These are phyloP conservation scores for Drosophila kanapiae DNA, from an alignment of 1,140 invertebrate genomes.

Conservation along the genomic window DNA sequence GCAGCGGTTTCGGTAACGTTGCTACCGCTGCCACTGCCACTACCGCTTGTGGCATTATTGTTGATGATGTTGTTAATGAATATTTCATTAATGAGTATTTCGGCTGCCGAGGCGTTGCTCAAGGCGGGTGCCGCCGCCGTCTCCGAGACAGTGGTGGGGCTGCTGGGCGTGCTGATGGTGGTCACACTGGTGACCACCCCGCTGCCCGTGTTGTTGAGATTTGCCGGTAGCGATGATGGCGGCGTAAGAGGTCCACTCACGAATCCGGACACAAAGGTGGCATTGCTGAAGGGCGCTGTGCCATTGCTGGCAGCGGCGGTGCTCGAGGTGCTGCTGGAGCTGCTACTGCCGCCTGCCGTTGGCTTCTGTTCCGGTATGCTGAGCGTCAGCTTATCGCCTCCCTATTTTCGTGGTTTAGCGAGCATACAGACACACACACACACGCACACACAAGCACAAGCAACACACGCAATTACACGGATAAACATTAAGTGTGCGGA, in stretches of 20 bases:
- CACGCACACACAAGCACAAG: constrained; percentile 76
- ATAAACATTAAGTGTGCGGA: constrained; percentile 71
- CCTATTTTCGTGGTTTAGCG: constrained; percentile 85
- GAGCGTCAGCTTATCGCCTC: constrained; percentile 91
- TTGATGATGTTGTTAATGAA: constrained; percentile 85
- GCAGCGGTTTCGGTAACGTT: constrained; percentile 55
- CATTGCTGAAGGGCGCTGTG: constrained; percentile 66
- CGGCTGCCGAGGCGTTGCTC: constrained; percentile 77
- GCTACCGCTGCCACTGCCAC: constrained; percentile 36
- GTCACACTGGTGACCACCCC: constrained; percentile 61
- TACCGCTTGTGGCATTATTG: constrained; percentile 65
- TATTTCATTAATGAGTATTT: constrained; percentile 85
- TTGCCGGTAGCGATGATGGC: constrained; percentile 61
- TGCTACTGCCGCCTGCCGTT: constrained; percentile 39
- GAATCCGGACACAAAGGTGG: constrained; percentile 72
- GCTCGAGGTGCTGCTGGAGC: constrained; percentile 55
- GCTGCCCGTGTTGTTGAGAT: constrained; percentile 56
- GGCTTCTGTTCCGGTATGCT: constrained; percentile 86
- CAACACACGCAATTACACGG: constrained; percentile 52
- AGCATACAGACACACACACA: constrained; percentile 65
- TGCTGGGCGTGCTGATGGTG: constrained; percentile 62
- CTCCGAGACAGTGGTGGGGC: constrained; percentile 41
- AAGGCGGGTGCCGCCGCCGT: constrained; percentile 45
- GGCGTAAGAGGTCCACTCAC: constrained; percentile 61
- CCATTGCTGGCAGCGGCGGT: constrained; percentile 34